A percentile compares a stretch with the other conserved stretches of the same genome.
phyloP scores from a whole-genome alignment of 1,140 invertebrate species.

The Armadillidium nasatum region DNA sequence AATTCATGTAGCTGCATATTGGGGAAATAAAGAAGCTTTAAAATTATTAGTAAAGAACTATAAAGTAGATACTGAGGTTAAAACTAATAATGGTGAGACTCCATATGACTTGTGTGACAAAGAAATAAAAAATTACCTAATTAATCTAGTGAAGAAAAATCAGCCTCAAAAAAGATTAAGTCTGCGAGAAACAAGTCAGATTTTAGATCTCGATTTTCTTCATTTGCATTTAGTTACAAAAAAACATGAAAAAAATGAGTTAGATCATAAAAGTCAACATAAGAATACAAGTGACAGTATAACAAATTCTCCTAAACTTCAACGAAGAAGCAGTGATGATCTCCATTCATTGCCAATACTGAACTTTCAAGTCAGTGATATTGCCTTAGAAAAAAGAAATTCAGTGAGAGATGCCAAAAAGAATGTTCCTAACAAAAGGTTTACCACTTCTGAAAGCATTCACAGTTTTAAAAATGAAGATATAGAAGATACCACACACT shows the following conservation, averaged over 20 bases:
- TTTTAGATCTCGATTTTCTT: neutral
- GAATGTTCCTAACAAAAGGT: neutral
- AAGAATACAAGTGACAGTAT: neutral
- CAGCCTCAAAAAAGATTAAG: neutral
- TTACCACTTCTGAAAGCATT: too few species aligned
- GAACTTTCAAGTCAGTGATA: neutral
- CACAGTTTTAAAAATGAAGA: too few species aligned
- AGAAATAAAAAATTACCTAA: slow-evolving; percentile 19
- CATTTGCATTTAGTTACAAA: neutral
- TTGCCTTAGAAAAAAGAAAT: neutral
- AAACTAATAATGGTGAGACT: slow-evolving; percentile 30
- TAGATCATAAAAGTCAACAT: neutral
- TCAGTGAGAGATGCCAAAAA: neutral
- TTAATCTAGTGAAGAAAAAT: slow-evolving; percentile 26
- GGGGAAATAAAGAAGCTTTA: slow-evolving; percentile 36
- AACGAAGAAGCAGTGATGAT: neutral
- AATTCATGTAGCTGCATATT: slow-evolving; percentile 41
- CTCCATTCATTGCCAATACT: neutral
- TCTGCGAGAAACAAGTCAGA: neutral
- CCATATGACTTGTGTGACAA: slow-evolving; percentile 37
- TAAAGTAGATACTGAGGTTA: slow-evolving; percentile 24
- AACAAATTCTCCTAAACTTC: neutral
- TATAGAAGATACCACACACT: too few species aligned
- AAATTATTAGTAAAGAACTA: slow-evolving; percentile 23
- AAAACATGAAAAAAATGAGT: neutral